Evolutionary conservation across 1,140 invertebrate genomes (phyloP).

Genomic region (Leptinotarsa defecta): DNA sequence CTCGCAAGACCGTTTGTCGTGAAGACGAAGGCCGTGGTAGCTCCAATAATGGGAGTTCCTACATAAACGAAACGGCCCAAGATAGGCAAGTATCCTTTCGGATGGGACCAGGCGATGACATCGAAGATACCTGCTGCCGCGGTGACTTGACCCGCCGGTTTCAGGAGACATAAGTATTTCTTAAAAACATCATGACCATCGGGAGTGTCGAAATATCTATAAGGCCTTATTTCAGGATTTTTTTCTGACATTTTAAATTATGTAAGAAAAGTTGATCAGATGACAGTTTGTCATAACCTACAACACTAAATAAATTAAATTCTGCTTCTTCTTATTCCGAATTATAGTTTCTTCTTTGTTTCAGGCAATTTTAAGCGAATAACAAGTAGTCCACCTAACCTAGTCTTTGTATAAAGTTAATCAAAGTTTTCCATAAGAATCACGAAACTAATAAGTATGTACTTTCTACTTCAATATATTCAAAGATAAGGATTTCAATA

Average conservation of each 20-base stretch:
- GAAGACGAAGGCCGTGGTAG: conserved; percentile 67
- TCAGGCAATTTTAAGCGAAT: too few relatives aligned
- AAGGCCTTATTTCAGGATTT: conserved; percentile 42
- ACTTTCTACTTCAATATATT: too few relatives aligned
- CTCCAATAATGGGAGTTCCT: conserved; percentile 64
- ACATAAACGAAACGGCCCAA: conserved; percentile 61
- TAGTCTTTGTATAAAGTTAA: too few relatives aligned
- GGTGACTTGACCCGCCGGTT: conserved; percentile 61
- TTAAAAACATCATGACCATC: conserved; percentile 69
- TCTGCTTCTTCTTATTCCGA: too few relatives aligned
- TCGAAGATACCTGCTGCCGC: conserved; percentile 61
- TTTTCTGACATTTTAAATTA: conserved; percentile 30
- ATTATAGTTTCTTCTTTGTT: too few relatives aligned
- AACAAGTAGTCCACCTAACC: too few relatives aligned
- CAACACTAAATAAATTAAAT: background rate
- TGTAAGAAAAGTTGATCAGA: background rate
- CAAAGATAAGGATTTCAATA: too few relatives aligned
- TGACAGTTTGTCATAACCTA: background rate
- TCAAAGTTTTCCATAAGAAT: too few relatives aligned
- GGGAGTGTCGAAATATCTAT: conserved; percentile 70
- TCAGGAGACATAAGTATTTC: conserved; percentile 66
- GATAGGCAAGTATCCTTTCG: conserved; percentile 59
- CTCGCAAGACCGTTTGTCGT: conserved; percentile 64
- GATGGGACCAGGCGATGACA: conserved; percentile 63
- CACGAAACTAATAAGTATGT: too few relatives aligned